phyloP scores from a whole-genome alignment of 2,113 vertebrate genomes.

The Junco hyemalis region DNA sequence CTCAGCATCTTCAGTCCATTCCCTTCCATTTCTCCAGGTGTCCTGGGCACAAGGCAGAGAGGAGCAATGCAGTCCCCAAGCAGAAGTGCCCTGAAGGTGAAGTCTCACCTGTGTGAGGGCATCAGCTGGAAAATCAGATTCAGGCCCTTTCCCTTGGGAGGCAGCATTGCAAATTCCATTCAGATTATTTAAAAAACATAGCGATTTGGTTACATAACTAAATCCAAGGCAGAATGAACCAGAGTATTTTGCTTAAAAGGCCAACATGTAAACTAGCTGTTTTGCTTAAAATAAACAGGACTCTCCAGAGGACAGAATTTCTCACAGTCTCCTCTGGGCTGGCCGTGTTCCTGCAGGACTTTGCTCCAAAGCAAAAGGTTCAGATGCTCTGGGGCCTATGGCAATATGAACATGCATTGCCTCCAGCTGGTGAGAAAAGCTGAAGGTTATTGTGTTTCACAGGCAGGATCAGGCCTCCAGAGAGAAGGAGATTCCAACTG shows the following conservation, averaged over 20 bases:
- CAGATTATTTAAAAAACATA: constrained; percentile 61
- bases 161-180: constrained; percentile 15
- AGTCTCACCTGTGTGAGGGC: constrained; percentile 26
- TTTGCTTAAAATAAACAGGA: constrained; percentile 69
- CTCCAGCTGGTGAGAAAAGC: constrained; percentile 42
- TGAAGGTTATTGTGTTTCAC: neutral
- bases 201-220: constrained; percentile 57
- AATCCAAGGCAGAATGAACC: constrained; percentile 55
- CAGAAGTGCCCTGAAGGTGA: neutral
- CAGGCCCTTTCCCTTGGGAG: neutral
- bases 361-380: constrained; percentile 41
- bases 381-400: constrained; percentile 2
- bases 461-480: neutral
- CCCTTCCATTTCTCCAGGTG: neutral
- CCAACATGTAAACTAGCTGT: constrained; percentile 63
- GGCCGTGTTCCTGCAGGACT: constrained; percentile 41
- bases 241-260: constrained; percentile 64
- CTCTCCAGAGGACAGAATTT: constrained; percentile 62
- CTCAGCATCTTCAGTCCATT: neutral
- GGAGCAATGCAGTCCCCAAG: neutral
- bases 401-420: neutral
- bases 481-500: neutral
- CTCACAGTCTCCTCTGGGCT: constrained; percentile 53
- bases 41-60: neutral
- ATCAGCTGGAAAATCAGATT: neutral